Evolutionary conservation across 2,797 vertebrate species (phyloP).

Genomic region (Lepilemur ruficaudatus): DNA sequence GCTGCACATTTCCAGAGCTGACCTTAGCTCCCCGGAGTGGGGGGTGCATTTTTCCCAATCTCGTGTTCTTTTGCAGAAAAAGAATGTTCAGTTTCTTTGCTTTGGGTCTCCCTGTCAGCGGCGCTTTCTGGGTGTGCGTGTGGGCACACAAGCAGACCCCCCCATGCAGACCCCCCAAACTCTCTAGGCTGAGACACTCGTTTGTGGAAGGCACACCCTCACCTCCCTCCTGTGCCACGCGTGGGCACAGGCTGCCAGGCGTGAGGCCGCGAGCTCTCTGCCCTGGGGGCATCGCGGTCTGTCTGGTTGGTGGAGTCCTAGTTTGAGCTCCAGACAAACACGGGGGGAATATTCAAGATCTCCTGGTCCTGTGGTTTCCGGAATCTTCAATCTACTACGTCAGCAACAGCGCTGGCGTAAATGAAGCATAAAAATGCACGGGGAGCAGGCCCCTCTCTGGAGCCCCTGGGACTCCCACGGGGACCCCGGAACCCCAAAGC

Average conservation of each 20-base stretch:
- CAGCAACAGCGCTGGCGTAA: background rate
- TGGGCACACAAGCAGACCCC: background rate
- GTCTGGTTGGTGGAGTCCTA: background rate
- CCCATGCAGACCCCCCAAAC: too few species aligned
- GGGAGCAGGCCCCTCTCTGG: accelerated
- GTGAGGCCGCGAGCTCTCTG: accelerated
- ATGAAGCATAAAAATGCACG: accelerated
- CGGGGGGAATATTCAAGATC: too few species aligned
- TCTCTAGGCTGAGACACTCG: background rate
- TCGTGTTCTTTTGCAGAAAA: background rate
- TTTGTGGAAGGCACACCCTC: too few species aligned
- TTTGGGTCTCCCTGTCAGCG: background rate
- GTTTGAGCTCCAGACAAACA: background rate
- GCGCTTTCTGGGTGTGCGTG: background rate
- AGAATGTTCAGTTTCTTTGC: background rate
- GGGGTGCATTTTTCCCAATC: background rate
- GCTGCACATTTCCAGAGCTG: constrained; percentile 25
- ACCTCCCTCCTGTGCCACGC: too few species aligned
- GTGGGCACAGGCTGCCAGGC: accelerated
- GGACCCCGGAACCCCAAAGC: background rate
- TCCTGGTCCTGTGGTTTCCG: background rate
- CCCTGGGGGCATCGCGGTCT: accelerated
- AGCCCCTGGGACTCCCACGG: background rate
- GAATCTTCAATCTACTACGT: accelerated
- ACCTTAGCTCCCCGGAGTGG: background rate